Conservation (phyloP, 2,888 invertebrate genomes). For the Vandiemenella viatica region DNA sequence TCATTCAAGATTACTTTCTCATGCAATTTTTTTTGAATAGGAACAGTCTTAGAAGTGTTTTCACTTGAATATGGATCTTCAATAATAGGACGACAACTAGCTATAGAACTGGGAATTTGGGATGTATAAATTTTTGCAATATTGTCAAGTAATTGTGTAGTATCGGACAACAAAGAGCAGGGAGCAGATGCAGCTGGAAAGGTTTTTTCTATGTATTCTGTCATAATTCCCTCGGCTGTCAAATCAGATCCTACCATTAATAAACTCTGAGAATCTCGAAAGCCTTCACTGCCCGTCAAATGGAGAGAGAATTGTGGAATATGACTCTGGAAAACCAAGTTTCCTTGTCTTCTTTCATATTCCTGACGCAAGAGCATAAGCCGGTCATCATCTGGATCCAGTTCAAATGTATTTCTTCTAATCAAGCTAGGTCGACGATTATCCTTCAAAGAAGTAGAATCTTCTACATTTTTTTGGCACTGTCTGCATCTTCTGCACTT, state of each 20-base stretch:
- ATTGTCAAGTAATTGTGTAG: too few species aligned
- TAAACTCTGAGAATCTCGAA: conserved; percentile 7
- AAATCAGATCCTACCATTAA: conserved; percentile 1
- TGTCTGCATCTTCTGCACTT: not conserved
- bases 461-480: not conserved
- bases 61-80: too few species aligned
- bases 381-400: conserved; percentile 30
- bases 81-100: too few species aligned
- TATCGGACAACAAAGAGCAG: not conserved
- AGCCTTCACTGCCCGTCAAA: conserved; percentile 27
- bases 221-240: too few species aligned
- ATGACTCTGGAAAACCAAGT: conserved; percentile 41
- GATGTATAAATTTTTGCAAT: too few species aligned
- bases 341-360: conserved; percentile 41
- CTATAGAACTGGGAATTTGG: too few species aligned
- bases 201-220: conserved; percentile 10
- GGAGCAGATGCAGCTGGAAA: conserved; percentile 15
- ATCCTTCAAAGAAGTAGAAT: not conserved
- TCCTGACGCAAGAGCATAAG: conserved; percentile 32
- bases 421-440: conserved; percentile 21
- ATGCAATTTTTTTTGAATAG: too few species aligned
- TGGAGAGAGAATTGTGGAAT: conserved; percentile 46
- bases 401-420: conserved; percentile 31
- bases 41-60: too few species aligned
- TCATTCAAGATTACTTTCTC: too few species aligned